Percentiles rank a stretch among this genome's conserved stretches.
Conservation (phyloP, 2,113 vertebrate genomes). For the Pterocles gutturalis region DNA sequence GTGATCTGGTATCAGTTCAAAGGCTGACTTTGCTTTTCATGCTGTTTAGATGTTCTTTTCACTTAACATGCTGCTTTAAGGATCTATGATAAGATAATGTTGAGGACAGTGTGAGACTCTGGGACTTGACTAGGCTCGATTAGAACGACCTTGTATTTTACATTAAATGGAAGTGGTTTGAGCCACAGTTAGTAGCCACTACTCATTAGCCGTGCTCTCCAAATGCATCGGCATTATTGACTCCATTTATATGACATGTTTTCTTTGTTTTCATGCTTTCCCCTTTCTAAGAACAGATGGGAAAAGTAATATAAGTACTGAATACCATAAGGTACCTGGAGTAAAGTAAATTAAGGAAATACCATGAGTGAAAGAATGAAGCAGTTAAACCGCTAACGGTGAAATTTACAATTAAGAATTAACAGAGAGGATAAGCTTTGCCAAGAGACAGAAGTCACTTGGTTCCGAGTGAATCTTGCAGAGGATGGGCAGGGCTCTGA, state of each 20-base stretch:
- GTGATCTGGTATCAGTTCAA: constrained; percentile 2
- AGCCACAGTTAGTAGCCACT: not conserved
- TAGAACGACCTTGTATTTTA: not conserved
- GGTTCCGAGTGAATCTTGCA: not conserved
- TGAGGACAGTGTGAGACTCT: not conserved
- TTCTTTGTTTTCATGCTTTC: constrained; percentile 16
- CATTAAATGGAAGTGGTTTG: not conserved
- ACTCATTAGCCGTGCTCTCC: not conserved
- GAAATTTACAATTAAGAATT: constrained; percentile 55
- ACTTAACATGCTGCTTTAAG: not conserved
- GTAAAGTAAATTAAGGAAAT: constrained; percentile 57
- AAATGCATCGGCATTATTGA: not conserved
- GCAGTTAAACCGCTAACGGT: not conserved
- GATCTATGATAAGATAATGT: not conserved
- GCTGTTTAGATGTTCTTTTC: not conserved
- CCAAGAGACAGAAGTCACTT: not conserved
- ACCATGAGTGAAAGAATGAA: not conserved
- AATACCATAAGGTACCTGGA: constrained; percentile 52
- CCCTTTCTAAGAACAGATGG: constrained; percentile 52
- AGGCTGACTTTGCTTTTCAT: not conserved
- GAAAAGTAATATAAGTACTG: constrained; percentile 31
- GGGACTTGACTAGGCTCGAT: not conserved
- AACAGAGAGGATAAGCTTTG: not conserved
- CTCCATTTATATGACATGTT: constrained; percentile 14
- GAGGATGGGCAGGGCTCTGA: not conserved